These are phyloP conservation scores for Anthoscopus minutus DNA, from an alignment of 2,113 vertebrate species.

Conservation along the genomic window DNA sequence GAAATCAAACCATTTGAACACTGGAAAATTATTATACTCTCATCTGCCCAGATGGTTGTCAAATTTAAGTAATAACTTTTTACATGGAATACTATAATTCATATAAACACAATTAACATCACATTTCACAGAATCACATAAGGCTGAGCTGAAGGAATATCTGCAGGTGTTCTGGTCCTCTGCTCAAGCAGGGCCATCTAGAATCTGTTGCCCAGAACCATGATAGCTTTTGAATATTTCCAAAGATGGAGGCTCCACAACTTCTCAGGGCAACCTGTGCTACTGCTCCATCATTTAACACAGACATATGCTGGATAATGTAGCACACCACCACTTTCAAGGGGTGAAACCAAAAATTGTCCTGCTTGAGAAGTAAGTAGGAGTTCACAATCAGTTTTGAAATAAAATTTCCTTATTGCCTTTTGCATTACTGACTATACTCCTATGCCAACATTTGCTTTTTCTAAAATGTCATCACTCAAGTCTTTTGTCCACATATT, in stretches of 20 bases:
- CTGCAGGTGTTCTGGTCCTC: background rate
- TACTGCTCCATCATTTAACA: background rate
- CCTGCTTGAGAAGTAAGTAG: background rate
- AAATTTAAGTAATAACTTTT: background rate
- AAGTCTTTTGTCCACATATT: background rate
- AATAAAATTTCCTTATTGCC: background rate
- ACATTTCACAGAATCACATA: background rate
- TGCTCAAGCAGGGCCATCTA: background rate
- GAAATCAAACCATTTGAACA: background rate
- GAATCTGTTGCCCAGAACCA: background rate
- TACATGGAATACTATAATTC: background rate
- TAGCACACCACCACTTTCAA: background rate
- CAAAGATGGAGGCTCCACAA: background rate
- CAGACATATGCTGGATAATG: background rate
- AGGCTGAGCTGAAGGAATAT: background rate
- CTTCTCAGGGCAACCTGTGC: background rate
- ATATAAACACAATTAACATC: background rate
- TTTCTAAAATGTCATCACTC: background rate
- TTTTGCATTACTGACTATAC: background rate
- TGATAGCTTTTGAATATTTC: background rate
- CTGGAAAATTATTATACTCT: background rate
- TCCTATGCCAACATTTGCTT: background rate
- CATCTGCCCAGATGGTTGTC: background rate
- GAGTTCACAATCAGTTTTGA: background rate
- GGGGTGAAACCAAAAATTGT: background rate